Evolutionary conservation across 2,888 invertebrate genomes (phyloP).

Genomic region (Morpho deidamia): DNA sequence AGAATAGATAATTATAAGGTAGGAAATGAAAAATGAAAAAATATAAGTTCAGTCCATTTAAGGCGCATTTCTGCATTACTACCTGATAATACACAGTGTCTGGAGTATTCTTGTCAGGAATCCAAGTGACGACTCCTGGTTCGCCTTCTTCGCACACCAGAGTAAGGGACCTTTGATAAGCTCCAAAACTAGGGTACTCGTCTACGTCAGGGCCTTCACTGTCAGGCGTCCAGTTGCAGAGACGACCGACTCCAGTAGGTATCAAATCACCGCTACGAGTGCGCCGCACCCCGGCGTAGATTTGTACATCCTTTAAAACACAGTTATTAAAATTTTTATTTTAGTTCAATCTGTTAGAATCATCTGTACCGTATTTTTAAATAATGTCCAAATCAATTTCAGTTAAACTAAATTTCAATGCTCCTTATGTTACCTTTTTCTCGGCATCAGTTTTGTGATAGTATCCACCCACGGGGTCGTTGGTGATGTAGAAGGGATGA

Average conservation of each 20-base stretch:
- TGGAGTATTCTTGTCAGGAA: conserved; percentile 90
- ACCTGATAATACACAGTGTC: conserved; percentile 96
- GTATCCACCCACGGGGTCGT: conserved; percentile 94
- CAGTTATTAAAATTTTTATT: too few species aligned
- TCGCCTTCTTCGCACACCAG: conserved; percentile 90
- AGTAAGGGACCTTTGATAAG: conserved; percentile 90
- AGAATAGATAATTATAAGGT: not conserved
- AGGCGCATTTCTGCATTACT: conserved; percentile 13
- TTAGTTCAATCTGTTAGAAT: too few species aligned
- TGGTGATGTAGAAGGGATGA: conserved; percentile 96
- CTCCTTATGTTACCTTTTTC: conserved; percentile 81
- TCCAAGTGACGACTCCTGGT: conserved; percentile 92
- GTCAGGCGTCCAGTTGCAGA: conserved; percentile 93
- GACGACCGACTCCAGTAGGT: conserved; percentile 89
- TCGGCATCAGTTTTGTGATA: conserved; percentile 90
- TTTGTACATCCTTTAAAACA: conserved; percentile 81
- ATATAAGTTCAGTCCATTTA: not conserved
- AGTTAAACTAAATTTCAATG: too few species aligned
- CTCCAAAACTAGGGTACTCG: conserved; percentile 91
- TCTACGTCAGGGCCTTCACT: conserved; percentile 84
- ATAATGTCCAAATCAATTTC: too few species aligned
- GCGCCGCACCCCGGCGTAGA: conserved; percentile 89
- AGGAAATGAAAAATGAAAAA: conserved; percentile 6
- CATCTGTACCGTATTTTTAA: too few species aligned
- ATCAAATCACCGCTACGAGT: conserved; percentile 82